Percentiles rank a stretch among this genome's conserved stretches.
phyloP scores from a whole-genome alignment of 2,113 vertebrate genomes.

The Hucho hucho region DNA sequence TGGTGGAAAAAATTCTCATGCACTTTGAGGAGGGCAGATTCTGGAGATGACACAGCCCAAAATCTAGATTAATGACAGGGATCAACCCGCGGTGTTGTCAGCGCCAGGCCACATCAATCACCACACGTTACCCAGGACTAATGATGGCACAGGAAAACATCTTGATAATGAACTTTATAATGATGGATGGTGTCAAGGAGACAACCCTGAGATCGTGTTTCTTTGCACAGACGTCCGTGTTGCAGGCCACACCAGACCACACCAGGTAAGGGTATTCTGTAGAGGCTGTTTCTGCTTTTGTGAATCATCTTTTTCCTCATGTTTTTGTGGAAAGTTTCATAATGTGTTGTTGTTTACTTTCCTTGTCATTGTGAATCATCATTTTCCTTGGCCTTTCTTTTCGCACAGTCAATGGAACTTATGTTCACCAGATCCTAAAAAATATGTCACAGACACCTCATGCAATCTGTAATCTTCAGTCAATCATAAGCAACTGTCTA shows the following conservation, averaged over 20 bases:
- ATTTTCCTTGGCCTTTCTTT: too few relatives aligned
- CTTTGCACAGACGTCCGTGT: slow-evolving; percentile 27
- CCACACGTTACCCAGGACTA: slow-evolving; percentile 77
- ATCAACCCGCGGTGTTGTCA: slow-evolving; percentile 76
- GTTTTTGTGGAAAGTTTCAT: too few relatives aligned
- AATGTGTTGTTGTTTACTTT: too few relatives aligned
- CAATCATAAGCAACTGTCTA: too few relatives aligned
- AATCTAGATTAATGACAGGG: slow-evolving; percentile 86
- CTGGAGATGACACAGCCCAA: slow-evolving; percentile 75
- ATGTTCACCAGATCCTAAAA: too few relatives aligned
- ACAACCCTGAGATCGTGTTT: slow-evolving; percentile 53
- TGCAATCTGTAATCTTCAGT: too few relatives aligned
- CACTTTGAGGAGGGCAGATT: slow-evolving; percentile 11
- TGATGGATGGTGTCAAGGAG: slow-evolving; percentile 79
- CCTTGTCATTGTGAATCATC: too few relatives aligned
- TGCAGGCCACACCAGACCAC: not conserved
- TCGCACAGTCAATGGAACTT: too few relatives aligned
- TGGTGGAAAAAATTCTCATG: not conserved
- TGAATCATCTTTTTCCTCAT: too few relatives aligned
- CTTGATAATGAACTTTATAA: slow-evolving; percentile 83
- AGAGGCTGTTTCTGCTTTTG: not conserved
- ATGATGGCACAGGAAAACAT: slow-evolving; percentile 81
- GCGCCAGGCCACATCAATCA: slow-evolving; percentile 76
- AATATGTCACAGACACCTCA: too few relatives aligned
- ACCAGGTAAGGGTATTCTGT: not conserved